phyloP scores from a whole-genome alignment of 1,140 invertebrate genomes.

The Orchesella cincta region DNA sequence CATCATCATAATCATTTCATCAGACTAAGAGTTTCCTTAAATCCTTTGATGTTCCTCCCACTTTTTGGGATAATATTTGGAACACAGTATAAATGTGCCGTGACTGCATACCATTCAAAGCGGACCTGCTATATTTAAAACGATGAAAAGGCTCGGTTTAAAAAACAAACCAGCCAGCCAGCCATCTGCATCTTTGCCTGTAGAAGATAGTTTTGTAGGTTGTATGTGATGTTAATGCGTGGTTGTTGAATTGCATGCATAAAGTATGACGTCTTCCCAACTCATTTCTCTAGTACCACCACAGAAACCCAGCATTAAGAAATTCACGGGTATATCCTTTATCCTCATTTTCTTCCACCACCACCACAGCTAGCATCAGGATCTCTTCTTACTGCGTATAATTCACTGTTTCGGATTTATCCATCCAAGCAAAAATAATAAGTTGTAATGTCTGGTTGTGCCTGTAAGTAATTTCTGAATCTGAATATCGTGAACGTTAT shows the following conservation, averaged over 20 bases:
- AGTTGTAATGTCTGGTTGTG: slow-evolving; percentile 15
- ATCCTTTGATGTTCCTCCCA: slow-evolving; percentile 9
- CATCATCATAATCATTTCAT: slow-evolving; percentile 6
- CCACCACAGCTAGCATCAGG: background rate
- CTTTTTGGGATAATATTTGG: background rate
- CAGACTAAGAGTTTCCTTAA: background rate
- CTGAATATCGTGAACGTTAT: background rate
- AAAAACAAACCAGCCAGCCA: background rate
- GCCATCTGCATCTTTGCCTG: background rate
- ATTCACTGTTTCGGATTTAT: slow-evolving; percentile 4
- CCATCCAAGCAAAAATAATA: slow-evolving; percentile 24
- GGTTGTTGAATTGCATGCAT: background rate
- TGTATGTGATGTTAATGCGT: background rate
- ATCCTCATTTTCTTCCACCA: background rate
- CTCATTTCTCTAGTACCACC: slow-evolving; percentile 15
- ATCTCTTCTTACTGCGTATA: slow-evolving; percentile 4
- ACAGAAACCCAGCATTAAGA: too few relatives aligned
- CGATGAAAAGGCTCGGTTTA: background rate
- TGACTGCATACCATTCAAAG: too few relatives aligned
- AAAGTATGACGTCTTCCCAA: background rate
- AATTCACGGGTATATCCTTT: too few relatives aligned
- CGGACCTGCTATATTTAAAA: background rate
- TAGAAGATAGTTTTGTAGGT: background rate
- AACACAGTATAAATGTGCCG: too few relatives aligned
- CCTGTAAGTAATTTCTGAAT: slow-evolving; percentile 23